phyloP scores from a whole-genome alignment of 1,140 invertebrate species.

The Zaprionus kolodkinae region DNA sequence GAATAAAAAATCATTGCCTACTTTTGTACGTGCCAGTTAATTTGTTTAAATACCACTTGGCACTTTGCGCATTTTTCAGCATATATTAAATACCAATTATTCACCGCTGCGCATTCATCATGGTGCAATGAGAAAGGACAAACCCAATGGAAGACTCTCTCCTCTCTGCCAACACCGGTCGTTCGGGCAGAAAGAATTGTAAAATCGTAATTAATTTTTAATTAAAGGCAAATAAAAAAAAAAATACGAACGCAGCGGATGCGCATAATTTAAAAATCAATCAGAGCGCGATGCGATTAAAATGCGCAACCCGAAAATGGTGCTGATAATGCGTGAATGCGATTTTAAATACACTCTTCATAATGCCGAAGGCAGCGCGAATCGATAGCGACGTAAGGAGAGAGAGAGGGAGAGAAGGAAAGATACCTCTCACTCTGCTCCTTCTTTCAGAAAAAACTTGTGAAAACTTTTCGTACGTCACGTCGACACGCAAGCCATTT shows the following conservation, averaged over 20 bases:
- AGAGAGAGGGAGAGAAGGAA: neutral
- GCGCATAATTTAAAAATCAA: constrained; percentile 57
- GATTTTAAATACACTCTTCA: constrained; percentile 31
- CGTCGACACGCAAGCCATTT: constrained; percentile 10
- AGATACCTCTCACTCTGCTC: neutral
- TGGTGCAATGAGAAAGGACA: constrained; percentile 37
- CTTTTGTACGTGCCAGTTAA: constrained; percentile 66
- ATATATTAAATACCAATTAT: constrained; percentile 81
- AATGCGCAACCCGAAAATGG: constrained; percentile 26
- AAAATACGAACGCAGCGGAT: constrained; percentile 17
- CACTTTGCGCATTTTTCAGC: constrained; percentile 76
- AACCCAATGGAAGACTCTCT: neutral
- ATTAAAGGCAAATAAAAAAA: constrained; percentile 76
- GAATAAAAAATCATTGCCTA: constrained; percentile 39
- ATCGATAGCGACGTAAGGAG: neutral
- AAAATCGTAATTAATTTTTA: constrained; percentile 75
- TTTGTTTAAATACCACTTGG: constrained; percentile 50
- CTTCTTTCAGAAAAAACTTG: neutral
- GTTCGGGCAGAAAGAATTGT: constrained; percentile 32
- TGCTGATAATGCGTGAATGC: constrained; percentile 51
- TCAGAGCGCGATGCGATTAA: constrained; percentile 45
- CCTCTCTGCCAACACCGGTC: neutral
- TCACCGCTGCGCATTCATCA: constrained; percentile 64
- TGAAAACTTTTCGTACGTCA: constrained; percentile 1
- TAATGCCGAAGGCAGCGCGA: neutral